Conservation (phyloP, 2,797 vertebrate genomes). For the Apogon talboti region DNA sequence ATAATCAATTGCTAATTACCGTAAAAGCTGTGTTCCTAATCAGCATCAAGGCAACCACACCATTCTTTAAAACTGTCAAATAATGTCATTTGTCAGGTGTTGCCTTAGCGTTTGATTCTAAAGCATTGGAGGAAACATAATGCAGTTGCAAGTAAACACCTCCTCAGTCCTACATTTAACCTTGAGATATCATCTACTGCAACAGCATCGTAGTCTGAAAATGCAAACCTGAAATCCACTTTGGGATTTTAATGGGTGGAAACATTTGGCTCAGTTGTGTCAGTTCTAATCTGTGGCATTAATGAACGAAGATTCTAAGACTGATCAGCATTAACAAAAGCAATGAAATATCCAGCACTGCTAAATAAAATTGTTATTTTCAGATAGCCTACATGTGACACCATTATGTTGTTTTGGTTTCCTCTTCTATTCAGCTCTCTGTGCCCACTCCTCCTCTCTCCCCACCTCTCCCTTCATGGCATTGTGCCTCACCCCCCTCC, state of each 20-base stretch:
- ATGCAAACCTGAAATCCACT: not conserved
- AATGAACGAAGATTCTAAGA: not conserved
- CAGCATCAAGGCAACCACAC: not conserved
- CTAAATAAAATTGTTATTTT: conserved; percentile 4
- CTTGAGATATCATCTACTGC: not conserved
- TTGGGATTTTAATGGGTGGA: not conserved
- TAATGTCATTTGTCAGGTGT: conserved; percentile 1
- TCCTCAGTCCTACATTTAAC: not conserved
- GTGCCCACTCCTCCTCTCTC: not conserved
- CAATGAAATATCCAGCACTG: not conserved
- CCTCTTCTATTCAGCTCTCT: conserved; percentile 21
- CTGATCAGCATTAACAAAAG: conserved; percentile 1
- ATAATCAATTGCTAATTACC: too few relatives aligned
- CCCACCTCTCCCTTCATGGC: conserved; percentile 22
- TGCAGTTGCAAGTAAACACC: not conserved
- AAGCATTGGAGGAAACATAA: not conserved
- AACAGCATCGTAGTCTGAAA: not conserved
- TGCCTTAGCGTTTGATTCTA: conserved; percentile 1
- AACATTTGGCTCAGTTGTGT: not conserved
- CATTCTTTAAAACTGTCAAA: not conserved
- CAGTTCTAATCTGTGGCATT: not conserved
- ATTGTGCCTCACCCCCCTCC: conserved; percentile 38
- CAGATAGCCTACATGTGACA: not conserved
- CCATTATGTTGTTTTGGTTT: conserved; percentile 10
- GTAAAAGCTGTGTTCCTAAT: too few relatives aligned